Base-by-base conservation (phyloP, 2,888 invertebrate genomes). In the Sceliomorpha sp. region DNA sequence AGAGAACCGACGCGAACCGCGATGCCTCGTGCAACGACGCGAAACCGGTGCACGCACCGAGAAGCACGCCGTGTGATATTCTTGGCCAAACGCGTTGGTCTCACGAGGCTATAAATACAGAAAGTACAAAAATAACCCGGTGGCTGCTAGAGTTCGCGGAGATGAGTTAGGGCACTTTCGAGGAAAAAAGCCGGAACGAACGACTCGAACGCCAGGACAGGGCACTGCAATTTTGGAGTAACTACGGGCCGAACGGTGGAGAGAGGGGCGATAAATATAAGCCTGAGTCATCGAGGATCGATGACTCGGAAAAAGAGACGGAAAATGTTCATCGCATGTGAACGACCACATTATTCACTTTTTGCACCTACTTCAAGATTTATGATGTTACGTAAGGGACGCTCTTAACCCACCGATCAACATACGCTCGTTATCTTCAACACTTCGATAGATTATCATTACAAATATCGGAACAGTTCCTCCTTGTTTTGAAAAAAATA, bases 71-170 rank as follows among this genome's bases (percentile, higher is more conserved):
- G 67, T 42, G 24, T 53, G 72, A 72, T 78, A 78, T 79, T 78
- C 73, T 73, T 51, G 71, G 66, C 71, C 56, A 44, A 70, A 77
- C 73, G 64, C 77, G 73, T 73, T 67, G 76, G 73, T 77, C 76
- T 76, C 78, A 74, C 64, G 72, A 74, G 67, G 62, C 77, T 81
- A 83, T 76, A 78, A 78, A 78, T 83, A 80, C 66, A 40, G 40
- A 70, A 58, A 68, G 71, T 50, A 67, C 79, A 62, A 77, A 80
- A 81, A 80, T 80, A 81, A 71, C 62, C 59, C n/a, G n/a, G n/a
- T n/a, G 42, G 73, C 63, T 67, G 72, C 68, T 66, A 67, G 68
- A 71, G 68, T 63, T 72, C 69, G 67, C 67, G 62, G 36, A 55
- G 63, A 72, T 69, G 60, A 68, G 45, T 68, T 50, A 42, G 29